These are phyloP conservation scores for Pelecanus crispus DNA, from an alignment of 2,113 vertebrate genomes.

Conservation along the genomic window DNA sequence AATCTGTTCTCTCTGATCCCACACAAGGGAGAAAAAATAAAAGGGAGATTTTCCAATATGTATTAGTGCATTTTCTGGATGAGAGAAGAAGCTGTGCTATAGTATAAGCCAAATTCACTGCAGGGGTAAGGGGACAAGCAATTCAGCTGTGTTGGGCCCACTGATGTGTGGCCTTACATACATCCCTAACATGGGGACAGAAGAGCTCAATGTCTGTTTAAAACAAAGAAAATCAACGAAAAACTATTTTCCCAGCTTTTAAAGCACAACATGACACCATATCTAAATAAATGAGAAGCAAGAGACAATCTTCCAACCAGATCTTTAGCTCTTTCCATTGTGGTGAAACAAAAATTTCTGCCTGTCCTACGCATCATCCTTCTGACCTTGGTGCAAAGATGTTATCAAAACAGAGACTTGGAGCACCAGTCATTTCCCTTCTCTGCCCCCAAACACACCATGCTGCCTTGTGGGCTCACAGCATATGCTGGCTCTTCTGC, in stretches of 20 bases:
- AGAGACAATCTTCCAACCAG: background rate
- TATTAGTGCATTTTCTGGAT: constrained; percentile 37
- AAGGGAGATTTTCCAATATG: constrained; percentile 56
- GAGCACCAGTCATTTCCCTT: background rate
- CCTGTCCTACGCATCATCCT: background rate
- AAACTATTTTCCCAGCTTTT: background rate
- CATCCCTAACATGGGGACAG: background rate
- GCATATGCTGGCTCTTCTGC: fast-evolving
- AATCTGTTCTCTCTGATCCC: constrained; percentile 52
- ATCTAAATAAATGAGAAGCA: background rate
- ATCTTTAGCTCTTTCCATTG: background rate
- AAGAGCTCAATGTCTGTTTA: background rate
- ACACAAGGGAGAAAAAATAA: constrained; percentile 41
- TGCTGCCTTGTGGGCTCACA: fast-evolving
- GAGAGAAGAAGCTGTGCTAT: constrained; percentile 39
- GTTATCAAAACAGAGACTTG: background rate
- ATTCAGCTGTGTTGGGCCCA: background rate
- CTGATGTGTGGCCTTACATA: background rate
- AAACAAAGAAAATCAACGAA: background rate
- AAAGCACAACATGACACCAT: background rate
- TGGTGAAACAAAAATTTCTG: background rate
- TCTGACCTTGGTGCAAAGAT: background rate
- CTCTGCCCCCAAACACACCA: background rate
- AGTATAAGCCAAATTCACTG: constrained; percentile 27
- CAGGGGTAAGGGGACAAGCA: background rate